Evolutionary conservation across 2,797 vertebrate species (phyloP), one percentile per base, ranked within the genome.

Genomic region (Typhlichthys eigenmanni): DNA sequence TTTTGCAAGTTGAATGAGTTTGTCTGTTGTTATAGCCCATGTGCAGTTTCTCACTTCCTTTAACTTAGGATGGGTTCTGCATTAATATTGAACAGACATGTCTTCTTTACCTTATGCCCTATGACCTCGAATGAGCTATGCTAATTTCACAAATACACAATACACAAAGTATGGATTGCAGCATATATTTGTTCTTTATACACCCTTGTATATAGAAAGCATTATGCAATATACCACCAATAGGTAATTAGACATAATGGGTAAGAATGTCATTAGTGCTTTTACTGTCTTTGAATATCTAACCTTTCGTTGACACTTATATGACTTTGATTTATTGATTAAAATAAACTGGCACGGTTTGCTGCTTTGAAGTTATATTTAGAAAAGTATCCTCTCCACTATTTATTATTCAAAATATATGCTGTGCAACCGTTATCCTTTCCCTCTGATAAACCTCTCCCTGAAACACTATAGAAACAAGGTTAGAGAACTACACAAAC

Each of bases 391-490:
- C 52, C 8, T 12, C 12, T 14, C 5, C 7, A 16, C 1, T 19
- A 13, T 51, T 47, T 48, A 64, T 69, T 3, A 58, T 24, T 24
- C 3, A 24, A 24, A 24, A 24, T 24, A 3, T 3, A 24, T 3
- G 19, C 46, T 52, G 13, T 56, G n/a, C 55, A 10, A 47, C 47
- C 43, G 29, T 50, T 2, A 57, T 14, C 14, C 2, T 62, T 10
- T 58, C 43, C 16, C 50, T 68, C 45, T 63, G 50, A 64, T 70
- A 60, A 60, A 45, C 46, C 62, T 38, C 24, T 38, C 72, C 45
- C 63, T 48, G 58, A 72, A 81, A 68, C 65, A 79, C 29, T 7
- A 45, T 19, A 47, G 9, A 51, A 60, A 3, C 11, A 45, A 5
- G 32, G 32, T 13, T 47, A 13, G 47, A 5, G n/a, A 6, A 6